Conservation (phyloP, 2,888 invertebrate genomes). For the Boloria selene region DNA sequence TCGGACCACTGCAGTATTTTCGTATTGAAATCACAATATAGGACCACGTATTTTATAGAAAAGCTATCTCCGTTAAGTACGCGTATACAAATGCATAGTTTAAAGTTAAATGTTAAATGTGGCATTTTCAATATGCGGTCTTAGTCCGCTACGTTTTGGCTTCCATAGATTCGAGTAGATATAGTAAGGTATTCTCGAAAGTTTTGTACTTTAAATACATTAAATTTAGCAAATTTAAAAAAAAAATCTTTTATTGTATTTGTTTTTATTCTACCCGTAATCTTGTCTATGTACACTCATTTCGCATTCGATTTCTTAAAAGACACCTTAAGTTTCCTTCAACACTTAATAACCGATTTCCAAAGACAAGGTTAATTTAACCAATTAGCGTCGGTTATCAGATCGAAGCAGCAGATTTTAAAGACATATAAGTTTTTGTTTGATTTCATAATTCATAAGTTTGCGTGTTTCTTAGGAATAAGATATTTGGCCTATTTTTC, state of each 20-base stretch:
- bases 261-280: background rate
- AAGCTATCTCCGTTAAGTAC: slow-evolving; percentile 72
- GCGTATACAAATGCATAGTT: slow-evolving; percentile 46
- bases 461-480: slow-evolving; percentile 60
- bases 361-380: slow-evolving; percentile 45
- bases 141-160: slow-evolving; percentile 70
- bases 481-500: slow-evolving; percentile 43
- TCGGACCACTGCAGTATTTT: slow-evolving; percentile 77
- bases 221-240: slow-evolving; percentile 34
- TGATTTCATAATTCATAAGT: slow-evolving; percentile 60
- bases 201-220: slow-evolving; percentile 69
- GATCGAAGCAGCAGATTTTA: slow-evolving; percentile 74
- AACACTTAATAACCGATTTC: slow-evolving; percentile 50
- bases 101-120: slow-evolving; percentile 17
- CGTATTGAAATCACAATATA: slow-evolving; percentile 59
- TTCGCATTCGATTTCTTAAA: slow-evolving; percentile 3
- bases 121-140: slow-evolving; percentile 63
- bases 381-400: slow-evolving; percentile 49
- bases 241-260: background rate
- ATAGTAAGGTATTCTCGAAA: slow-evolving; percentile 47
- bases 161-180: slow-evolving; percentile 77
- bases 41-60: slow-evolving; percentile 65
- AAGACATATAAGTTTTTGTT: slow-evolving; percentile 69
- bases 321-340: slow-evolving; percentile 17
- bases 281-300: slow-evolving; percentile 6